A percentile compares a stretch with the other conserved stretches of the same genome.
phyloP scores from a whole-genome alignment of 2,888 invertebrate genomes.

The Mimumesa dahlbomi region DNA sequence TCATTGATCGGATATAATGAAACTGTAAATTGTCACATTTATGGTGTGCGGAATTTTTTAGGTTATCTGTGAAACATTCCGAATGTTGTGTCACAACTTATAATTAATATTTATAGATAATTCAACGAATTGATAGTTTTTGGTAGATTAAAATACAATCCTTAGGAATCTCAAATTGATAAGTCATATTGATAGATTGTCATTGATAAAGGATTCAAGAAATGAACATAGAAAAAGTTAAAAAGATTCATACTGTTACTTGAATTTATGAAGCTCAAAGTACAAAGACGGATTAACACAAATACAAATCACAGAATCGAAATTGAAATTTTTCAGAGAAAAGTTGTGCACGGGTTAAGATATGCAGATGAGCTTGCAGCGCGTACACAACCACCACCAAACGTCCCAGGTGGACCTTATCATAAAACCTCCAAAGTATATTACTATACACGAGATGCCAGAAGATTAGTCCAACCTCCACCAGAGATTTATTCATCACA shows the following conservation, averaged over 20 bases:
- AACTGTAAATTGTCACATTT: no score
- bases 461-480: slow-evolving; percentile 89
- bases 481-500: slow-evolving; percentile 81
- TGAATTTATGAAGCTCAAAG: background rate
- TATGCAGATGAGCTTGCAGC: slow-evolving; percentile 85
- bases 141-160: background rate
- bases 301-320: background rate
- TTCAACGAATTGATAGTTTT: background rate
- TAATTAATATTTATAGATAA: background rate
- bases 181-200: background rate
- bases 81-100: no score
- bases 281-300: background rate
- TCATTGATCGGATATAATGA: no score
- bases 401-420: slow-evolving; percentile 90
- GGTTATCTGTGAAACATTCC: no score
- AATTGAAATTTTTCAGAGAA: slow-evolving; percentile 30
- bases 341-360: slow-evolving; percentile 71
- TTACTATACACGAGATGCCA: slow-evolving; percentile 91
- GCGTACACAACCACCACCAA: slow-evolving; percentile 91
- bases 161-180: no score
- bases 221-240: background rate
- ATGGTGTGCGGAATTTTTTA: no score
- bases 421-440: slow-evolving; percentile 91
- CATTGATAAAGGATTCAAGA: background rate
- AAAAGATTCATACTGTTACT: background rate